Evolutionary conservation across 2,113 vertebrate species (phyloP).

Genomic region (Indicator indicator): DNA sequence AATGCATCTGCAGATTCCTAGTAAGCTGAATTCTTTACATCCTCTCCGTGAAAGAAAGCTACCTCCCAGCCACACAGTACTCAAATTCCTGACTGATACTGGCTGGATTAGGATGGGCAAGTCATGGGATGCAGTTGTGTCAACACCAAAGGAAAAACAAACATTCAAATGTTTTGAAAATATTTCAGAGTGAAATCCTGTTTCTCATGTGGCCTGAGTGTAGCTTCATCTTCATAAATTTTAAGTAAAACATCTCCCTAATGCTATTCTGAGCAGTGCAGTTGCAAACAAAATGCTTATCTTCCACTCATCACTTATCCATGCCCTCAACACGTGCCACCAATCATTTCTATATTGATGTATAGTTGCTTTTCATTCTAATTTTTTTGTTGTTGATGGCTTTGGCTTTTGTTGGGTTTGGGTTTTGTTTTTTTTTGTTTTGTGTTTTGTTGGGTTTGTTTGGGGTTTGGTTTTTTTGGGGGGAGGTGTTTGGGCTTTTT

Average conservation of each 20-base stretch:
- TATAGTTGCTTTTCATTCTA: neutral
- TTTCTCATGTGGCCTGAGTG: neutral
- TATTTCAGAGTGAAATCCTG: neutral
- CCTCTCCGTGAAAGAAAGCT: neutral
- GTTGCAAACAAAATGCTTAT: neutral
- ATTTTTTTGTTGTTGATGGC: neutral
- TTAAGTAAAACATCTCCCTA: neutral
- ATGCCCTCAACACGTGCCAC: neutral
- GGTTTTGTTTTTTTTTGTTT: too few species aligned
- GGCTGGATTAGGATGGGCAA: neutral
- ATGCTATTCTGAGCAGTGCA: neutral
- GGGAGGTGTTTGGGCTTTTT: too few species aligned
- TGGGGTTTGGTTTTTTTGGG: neutral
- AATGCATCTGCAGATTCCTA: neutral
- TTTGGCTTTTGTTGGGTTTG: too few species aligned
- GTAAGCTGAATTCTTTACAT: neutral
- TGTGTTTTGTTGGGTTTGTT: too few species aligned
- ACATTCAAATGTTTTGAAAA: constrained; percentile 36
- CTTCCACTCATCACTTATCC: neutral
- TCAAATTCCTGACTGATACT: neutral
- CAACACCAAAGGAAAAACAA: constrained; percentile 57
- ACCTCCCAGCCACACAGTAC: neutral
- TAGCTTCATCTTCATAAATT: neutral
- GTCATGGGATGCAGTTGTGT: constrained; percentile 30
- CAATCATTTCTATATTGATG: neutral